phyloP scores from a whole-genome alignment of 2,888 invertebrate species.

The Chalcosyrphus nemorum region DNA sequence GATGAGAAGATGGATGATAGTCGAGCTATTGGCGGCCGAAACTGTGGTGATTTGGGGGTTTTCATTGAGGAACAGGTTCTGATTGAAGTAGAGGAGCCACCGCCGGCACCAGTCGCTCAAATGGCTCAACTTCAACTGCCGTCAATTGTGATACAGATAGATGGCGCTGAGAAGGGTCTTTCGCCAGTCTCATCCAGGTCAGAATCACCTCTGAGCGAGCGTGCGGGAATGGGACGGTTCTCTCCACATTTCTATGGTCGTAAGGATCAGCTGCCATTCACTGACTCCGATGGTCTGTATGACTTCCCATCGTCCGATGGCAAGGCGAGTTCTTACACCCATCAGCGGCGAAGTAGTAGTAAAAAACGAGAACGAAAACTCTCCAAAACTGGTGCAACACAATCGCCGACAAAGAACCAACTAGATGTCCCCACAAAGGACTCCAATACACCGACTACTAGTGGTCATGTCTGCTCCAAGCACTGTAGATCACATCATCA shows the following conservation, averaged over 20 bases:
- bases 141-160: conserved; percentile 84
- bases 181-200: conserved; percentile 91
- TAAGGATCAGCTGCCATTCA: conserved; percentile 86
- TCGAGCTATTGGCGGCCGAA: conserved; percentile 72
- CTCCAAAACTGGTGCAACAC: conserved; percentile 80
- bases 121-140: conserved; percentile 84
- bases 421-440: conserved; percentile 85
- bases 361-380: conserved; percentile 86
- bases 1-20: conserved; percentile 86
- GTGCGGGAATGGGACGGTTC: conserved; percentile 86
- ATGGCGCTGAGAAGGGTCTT: conserved; percentile 84
- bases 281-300: conserved; percentile 91
- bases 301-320: conserved; percentile 91
- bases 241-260: conserved; percentile 89
- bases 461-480: conserved; percentile 76
- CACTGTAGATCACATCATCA: conserved; percentile 76
- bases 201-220: conserved; percentile 90
- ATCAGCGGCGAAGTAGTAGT: conserved; percentile 85
- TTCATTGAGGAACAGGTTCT: conserved; percentile 75
- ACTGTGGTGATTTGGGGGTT: conserved; percentile 69
- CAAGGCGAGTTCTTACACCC: conserved; percentile 82
- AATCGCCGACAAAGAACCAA: conserved; percentile 80
- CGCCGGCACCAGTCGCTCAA: conserved; percentile 65
- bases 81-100: conserved; percentile 76
- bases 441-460: conserved; percentile 74